These are phyloP conservation scores for Meteorus colon DNA, from an alignment of 2,888 invertebrate species.

Conservation along the genomic window DNA sequence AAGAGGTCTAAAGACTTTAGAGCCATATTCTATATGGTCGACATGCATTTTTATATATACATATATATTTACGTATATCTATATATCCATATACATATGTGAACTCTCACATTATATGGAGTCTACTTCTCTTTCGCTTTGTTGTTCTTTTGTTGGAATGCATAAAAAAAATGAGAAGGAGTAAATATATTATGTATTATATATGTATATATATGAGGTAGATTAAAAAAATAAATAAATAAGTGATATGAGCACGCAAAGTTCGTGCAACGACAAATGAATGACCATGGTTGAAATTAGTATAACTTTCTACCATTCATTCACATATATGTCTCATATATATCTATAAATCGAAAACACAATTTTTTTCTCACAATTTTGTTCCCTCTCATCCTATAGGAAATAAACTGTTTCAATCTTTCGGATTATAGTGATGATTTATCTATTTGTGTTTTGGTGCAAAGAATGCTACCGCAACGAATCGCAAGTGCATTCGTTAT, in stretches of 20 bases:
- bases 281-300: constrained; percentile 5
- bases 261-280: not conserved
- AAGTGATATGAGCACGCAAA: not conserved
- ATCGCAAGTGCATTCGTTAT: too few species aligned
- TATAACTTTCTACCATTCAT: not conserved
- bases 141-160: too few species aligned
- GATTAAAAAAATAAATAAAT: not conserved
- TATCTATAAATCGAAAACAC: too few species aligned
- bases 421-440: too few species aligned
- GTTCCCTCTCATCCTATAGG: too few species aligned
- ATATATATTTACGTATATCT: not conserved
- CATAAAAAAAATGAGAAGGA: not conserved
- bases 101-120: constrained; percentile 7
- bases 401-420: too few species aligned
- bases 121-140: not conserved
- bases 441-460: too few species aligned
- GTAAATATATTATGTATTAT: too few species aligned
- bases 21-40: constrained; percentile 58
- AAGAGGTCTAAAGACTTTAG: constrained; percentile 17
- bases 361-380: too few species aligned
- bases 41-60: constrained; percentile 49
- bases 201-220: too few species aligned
- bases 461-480: too few species aligned
- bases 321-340: not conserved
- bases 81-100: not conserved